A percentile compares a stretch with the other conserved stretches of the same genome.
These are phyloP conservation scores for Triplophysa rosa DNA, from an alignment of 2,113 vertebrate species.

Conservation along the genomic window DNA sequence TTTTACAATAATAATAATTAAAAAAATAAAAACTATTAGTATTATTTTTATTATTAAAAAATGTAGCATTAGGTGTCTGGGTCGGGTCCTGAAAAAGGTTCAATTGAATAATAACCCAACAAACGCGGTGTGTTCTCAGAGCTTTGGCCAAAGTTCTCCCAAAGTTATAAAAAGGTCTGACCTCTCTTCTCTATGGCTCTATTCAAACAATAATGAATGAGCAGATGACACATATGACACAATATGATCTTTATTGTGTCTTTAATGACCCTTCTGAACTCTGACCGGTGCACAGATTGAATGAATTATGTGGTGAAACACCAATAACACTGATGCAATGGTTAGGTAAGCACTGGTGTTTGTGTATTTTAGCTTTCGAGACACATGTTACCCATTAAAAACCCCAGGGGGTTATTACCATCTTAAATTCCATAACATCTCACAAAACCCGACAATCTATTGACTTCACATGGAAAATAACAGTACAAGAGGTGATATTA, in stretches of 20 bases:
- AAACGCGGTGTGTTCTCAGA: no score
- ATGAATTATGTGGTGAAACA: neutral
- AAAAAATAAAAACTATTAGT: no score
- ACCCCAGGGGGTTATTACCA: neutral
- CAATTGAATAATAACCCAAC: no score
- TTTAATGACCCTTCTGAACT: neutral
- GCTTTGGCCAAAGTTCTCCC: no score
- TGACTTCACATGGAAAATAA: neutral
- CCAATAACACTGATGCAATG: neutral
- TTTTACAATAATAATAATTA: no score
- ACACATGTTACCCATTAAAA: neutral
- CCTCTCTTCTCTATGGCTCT: slow-evolving; percentile 27
- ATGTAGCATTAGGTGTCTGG: no score
- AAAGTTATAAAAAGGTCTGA: slow-evolving; percentile 6
- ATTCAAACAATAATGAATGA: slow-evolving; percentile 30
- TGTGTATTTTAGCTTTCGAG: neutral
- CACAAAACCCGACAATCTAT: neutral
- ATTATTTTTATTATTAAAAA: no score
- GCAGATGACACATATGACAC: neutral
- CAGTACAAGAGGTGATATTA: no score
- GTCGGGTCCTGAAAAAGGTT: no score
- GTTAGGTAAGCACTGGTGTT: neutral
- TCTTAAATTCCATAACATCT: neutral
- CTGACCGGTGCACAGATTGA: neutral
- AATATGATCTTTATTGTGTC: neutral